phyloP scores from a whole-genome alignment of 2,888 invertebrate species.

The Masnerella sp. region DNA sequence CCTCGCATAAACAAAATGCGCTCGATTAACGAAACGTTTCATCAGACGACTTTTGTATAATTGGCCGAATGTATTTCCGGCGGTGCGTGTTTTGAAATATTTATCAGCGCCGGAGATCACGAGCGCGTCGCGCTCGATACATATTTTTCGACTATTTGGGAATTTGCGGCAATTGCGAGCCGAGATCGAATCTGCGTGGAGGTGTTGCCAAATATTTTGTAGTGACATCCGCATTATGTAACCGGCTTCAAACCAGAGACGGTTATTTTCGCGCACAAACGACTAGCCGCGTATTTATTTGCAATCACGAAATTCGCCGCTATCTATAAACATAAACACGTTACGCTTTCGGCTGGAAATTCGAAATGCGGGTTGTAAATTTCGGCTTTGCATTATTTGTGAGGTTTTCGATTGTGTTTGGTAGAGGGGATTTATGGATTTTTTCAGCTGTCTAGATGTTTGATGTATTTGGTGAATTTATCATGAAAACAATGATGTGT shows the following conservation, averaged over 20 bases:
- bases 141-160: slow-evolving; percentile 59
- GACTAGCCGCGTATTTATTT: slow-evolving; percentile 56
- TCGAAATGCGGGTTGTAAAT: too few species aligned
- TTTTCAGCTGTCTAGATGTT: too few species aligned
- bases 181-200: slow-evolving; percentile 45
- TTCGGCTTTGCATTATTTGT: too few species aligned
- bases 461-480: too few species aligned
- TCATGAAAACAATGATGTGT: too few species aligned
- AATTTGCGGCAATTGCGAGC: slow-evolving; percentile 54
- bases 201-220: slow-evolving; percentile 73
- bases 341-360: slow-evolving; percentile 2
- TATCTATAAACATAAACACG: slow-evolving; percentile 37
- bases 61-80: slow-evolving; percentile 43
- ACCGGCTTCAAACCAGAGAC: slow-evolving; percentile 52
- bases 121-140: slow-evolving; percentile 35
- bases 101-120: slow-evolving; percentile 50
- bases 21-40: slow-evolving; percentile 17
- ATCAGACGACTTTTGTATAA: slow-evolving; percentile 11
- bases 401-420: too few species aligned
- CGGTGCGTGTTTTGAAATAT: slow-evolving; percentile 55
- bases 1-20: slow-evolving; percentile 16
- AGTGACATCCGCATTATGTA: slow-evolving; percentile 71
- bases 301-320: slow-evolving; percentile 51
- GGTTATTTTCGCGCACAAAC: slow-evolving; percentile 58
- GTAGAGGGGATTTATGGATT: too few species aligned